A percentile compares a stretch with the other conserved stretches of the same genome.
These are phyloP conservation scores for Uria aalge DNA, from an alignment of 2,113 vertebrate genomes.

Conservation along the genomic window DNA sequence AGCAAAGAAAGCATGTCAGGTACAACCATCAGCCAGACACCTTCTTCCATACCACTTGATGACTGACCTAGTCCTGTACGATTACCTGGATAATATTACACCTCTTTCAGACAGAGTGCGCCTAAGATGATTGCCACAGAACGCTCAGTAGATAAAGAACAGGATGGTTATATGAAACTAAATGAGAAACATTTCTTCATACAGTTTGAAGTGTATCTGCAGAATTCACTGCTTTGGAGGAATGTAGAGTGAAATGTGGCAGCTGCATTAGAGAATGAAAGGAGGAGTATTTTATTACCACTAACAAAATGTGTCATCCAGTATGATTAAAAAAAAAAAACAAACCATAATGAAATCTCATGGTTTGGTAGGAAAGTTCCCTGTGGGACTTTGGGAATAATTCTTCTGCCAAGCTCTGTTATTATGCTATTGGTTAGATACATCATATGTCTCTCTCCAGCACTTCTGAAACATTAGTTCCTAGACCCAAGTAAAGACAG, in stretches of 20 bases:
- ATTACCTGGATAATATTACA: not conserved
- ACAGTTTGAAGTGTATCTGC: not conserved
- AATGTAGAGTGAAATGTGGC: not conserved
- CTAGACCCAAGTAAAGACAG: not conserved
- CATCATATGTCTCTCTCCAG: not conserved
- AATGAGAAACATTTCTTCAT: not conserved
- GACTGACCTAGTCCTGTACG: not conserved
- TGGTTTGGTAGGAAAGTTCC: not conserved
- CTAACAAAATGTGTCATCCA: not conserved
- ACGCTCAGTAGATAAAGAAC: not conserved
- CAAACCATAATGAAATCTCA: not conserved
- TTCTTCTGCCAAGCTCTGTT: not conserved
- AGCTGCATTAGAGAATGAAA: not conserved
- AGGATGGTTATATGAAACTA: not conserved
- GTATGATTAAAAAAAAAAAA: not conserved
- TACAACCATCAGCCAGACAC: not conserved
- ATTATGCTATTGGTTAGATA: not conserved
- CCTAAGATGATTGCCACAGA: not conserved
- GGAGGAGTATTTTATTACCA: not conserved
- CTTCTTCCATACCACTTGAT: not conserved
- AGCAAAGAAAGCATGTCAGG: not conserved
- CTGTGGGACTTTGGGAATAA: not conserved
- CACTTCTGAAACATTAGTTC: not conserved
- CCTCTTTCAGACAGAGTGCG: not conserved
- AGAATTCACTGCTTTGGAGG: not conserved